Evolutionary conservation across 2,797 vertebrate species (phyloP), one percentile per base, ranked within the genome.

Genomic region (Smutsia temminckii): DNA sequence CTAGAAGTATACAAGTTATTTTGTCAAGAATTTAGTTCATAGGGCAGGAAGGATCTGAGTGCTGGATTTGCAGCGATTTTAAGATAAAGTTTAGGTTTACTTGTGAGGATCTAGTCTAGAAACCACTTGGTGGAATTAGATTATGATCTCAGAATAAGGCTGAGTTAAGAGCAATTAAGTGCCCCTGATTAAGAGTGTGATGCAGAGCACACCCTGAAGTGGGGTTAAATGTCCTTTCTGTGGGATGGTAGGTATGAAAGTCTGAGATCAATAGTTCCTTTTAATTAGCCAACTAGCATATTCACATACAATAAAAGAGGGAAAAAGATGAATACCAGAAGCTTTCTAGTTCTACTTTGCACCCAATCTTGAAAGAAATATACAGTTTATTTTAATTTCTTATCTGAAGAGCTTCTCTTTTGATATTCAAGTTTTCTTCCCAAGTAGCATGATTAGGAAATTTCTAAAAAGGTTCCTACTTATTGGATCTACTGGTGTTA

Each of bases 361-460:
- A 64, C 17, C 42, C 72, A 81, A 83, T 29, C 49, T 64, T 71
- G 77, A 85, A 51, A 63, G 11, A 96, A 86, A 84, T 66, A 51
- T 8, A 13, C 32, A 72, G 4, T 74, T 92, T 74, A 59, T 20
- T 32, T 46, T 89, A n/a, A 77, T 61, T 57, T 96, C 21, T 90
- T 92, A 57, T 88, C 20, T 94, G 29, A 77, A 78, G 49, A 89
- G 27, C 55, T 92, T 51, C 53, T 85, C 6, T 40, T 77, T 77
- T 94, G 85, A 91, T 68, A 93, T 66, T 96, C 69, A 94, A 64
- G 13, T 55, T 84, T 91, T 89, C 18, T 75, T 85, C 95, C 78
- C 34, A 93, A 95, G 63, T 34, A 74, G 7, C 2, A 13, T 57
- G n/a, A 90, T 90, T 94, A 75, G 66, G 57, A 74, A 74, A n/a